Percentiles rank a stretch among this genome's conserved stretches.
Conservation (phyloP, 2,113 vertebrate genomes). For the Poeciliopsis turrubarensis region DNA sequence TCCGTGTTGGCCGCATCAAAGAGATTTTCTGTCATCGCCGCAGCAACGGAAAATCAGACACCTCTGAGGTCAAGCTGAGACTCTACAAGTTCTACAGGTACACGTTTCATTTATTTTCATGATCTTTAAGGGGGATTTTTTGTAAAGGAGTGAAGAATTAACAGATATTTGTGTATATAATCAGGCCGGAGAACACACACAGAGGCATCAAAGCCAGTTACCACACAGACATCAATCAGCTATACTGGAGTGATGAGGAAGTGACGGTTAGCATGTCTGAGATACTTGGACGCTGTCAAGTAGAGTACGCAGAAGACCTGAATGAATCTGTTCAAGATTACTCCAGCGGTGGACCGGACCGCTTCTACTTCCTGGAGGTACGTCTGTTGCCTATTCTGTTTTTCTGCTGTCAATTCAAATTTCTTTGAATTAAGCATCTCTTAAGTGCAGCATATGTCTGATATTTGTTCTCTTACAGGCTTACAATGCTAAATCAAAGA, state of each 20-base stretch:
- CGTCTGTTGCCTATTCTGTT: not conserved
- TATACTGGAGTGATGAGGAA: constrained; percentile 97
- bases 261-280: constrained; percentile 83
- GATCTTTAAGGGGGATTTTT: not conserved
- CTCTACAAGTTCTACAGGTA: constrained; percentile 94
- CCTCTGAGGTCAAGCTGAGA: constrained; percentile 85
- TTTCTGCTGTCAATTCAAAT: not conserved
- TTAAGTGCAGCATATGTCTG: not conserved
- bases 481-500: constrained; percentile 91
- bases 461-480: constrained; percentile 76
- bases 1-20: constrained; percentile 88
- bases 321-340: constrained; percentile 87
- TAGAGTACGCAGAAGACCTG: constrained; percentile 92
- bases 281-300: constrained; percentile 87
- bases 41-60: constrained; percentile 85
- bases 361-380: constrained; percentile 97
- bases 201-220: constrained; percentile 88
- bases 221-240: constrained; percentile 92
- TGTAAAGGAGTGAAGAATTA: not conserved
- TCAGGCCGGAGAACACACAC: constrained; percentile 94
- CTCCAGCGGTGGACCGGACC: constrained; percentile 82
- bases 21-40: constrained; percentile 90
- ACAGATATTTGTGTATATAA: not conserved
- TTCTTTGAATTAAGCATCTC: not conserved
- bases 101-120: not conserved